phyloP scores from a whole-genome alignment of 2,113 vertebrate species.

The Willisornis vidua region DNA sequence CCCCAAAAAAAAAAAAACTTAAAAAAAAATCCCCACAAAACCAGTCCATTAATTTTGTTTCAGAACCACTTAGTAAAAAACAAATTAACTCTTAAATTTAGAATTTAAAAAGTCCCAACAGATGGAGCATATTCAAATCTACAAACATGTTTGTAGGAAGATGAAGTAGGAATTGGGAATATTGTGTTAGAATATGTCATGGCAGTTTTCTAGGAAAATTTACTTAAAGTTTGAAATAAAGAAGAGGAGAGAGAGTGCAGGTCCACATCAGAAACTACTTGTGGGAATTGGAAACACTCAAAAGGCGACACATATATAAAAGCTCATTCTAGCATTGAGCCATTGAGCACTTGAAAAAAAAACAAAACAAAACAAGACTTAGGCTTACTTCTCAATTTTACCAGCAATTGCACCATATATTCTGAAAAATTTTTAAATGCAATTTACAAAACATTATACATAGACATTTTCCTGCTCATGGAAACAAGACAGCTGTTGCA shows the following conservation, averaged over 20 bases:
- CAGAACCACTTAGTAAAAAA: not conserved
- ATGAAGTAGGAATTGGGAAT: not conserved
- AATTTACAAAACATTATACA: accelerated
- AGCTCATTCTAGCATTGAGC: accelerated
- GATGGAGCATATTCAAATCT: not conserved
- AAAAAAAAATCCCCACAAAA: not conserved
- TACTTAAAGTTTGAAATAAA: not conserved
- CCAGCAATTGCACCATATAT: accelerated
- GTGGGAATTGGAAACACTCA: not conserved
- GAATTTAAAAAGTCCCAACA: not conserved
- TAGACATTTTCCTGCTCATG: accelerated
- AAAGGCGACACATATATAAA: not conserved
- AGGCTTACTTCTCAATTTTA: not conserved
- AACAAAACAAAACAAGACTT: not conserved
- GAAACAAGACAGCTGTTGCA: not conserved
- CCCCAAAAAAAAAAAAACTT: too few relatives aligned
- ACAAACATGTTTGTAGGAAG: not conserved
- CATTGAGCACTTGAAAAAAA: not conserved
- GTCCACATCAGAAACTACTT: not conserved
- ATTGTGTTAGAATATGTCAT: not conserved
- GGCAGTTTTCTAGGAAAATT: not conserved
- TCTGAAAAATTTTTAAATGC: not conserved
- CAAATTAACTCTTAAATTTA: not conserved
- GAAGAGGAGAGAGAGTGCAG: not conserved
- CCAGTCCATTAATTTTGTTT: not conserved